phyloP scores from a whole-genome alignment of 2,888 invertebrate genomes.

The Tuberolachnus salignus region DNA sequence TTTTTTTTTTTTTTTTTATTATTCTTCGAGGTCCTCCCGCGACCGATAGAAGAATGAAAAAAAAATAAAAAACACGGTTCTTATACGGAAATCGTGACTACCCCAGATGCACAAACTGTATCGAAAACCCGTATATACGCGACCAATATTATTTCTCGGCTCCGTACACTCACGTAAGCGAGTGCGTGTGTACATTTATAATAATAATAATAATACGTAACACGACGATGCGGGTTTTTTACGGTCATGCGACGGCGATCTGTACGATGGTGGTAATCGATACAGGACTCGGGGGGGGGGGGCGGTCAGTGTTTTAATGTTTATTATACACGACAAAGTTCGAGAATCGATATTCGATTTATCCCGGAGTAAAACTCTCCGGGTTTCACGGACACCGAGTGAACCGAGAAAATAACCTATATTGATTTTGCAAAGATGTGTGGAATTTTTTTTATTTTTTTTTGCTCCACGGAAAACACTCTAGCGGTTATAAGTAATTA shows the following conservation, averaged over 20 bases:
- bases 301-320: background rate
- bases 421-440: background rate
- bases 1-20: slow-evolving; percentile 1
- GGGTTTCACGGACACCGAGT: too few species aligned
- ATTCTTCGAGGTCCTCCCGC: background rate
- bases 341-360: too few species aligned
- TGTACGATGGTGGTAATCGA: background rate
- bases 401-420: too few species aligned
- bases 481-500: too few species aligned
- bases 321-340: background rate
- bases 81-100: slow-evolving; percentile 43
- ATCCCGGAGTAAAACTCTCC: too few species aligned
- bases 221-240: slow-evolving; percentile 22
- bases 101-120: slow-evolving; percentile 33
- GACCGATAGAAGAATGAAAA: slow-evolving; percentile 30
- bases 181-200: background rate
- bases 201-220: too few species aligned
- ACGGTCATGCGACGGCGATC: background rate
- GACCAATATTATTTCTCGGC: slow-evolving; percentile 28
- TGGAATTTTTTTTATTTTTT: background rate
- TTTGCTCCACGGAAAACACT: too few species aligned
- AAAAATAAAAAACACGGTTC: slow-evolving; percentile 11
- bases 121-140: slow-evolving; percentile 10
- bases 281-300: background rate
- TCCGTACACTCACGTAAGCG: background rate